These are phyloP conservation scores for Sphaerodactylus townsendi DNA, from an alignment of 2,113 vertebrate species.

Conservation along the genomic window DNA sequence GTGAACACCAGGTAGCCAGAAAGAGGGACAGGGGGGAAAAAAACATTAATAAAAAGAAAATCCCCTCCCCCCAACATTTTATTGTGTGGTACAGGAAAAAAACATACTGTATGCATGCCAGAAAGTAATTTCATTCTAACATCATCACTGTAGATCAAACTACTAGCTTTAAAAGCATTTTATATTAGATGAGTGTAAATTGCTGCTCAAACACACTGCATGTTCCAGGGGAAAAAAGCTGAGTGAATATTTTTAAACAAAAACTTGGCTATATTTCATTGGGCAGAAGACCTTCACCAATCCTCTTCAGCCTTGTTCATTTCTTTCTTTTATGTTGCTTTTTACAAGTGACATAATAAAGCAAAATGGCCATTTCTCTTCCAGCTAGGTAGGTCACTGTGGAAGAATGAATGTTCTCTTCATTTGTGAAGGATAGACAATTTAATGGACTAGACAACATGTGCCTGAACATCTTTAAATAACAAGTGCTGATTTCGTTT, in stretches of 20 bases:
- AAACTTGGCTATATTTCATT: not conserved
- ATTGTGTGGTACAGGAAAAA: slow-evolving; percentile 19
- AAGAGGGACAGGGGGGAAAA: slow-evolving; percentile 13
- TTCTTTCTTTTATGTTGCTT: not conserved
- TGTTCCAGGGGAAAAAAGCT: slow-evolving; percentile 14
- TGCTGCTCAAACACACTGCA: slow-evolving; percentile 22
- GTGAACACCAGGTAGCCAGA: slow-evolving; percentile 68
- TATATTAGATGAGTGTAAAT: slow-evolving; percentile 37
- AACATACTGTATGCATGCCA: not conserved
- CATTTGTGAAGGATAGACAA: not conserved
- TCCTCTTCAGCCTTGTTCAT: not conserved
- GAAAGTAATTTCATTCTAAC: slow-evolving; percentile 37
- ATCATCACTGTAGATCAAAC: slow-evolving; percentile 46
- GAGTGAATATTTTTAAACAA: not conserved
- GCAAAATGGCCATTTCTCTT: not conserved
- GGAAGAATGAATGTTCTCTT: not conserved
- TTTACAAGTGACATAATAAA: not conserved
- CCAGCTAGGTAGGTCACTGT: not conserved
- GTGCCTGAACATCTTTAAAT: not conserved
- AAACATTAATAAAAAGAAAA: slow-evolving; percentile 57
- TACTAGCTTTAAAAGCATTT: slow-evolving; percentile 34
- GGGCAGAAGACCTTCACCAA: not conserved
- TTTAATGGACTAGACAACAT: not conserved
- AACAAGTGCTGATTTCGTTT: not conserved
- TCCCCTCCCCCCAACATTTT: slow-evolving; percentile 54